Percentiles rank a stretch among this genome's conserved stretches.
Conservation (phyloP, 2,797 vertebrate genomes). For the Sciurus carolinensis region DNA sequence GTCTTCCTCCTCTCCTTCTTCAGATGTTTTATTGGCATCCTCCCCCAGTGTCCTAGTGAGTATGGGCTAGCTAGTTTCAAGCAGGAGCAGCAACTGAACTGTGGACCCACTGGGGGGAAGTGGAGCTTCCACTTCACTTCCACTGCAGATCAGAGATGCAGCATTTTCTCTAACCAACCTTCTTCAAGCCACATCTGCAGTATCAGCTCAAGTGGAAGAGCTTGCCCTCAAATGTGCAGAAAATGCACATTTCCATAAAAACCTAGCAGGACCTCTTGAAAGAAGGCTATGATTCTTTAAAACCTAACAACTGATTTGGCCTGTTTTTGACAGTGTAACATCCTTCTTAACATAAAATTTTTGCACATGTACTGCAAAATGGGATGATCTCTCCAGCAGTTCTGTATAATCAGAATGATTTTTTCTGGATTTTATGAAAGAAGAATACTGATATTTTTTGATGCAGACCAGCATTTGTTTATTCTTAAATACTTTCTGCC, state of each 20-base stretch:
- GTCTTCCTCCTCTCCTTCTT: background rate
- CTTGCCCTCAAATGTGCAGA: slow-evolving; percentile 89
- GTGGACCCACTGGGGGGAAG: slow-evolving; percentile 81
- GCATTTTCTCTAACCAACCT: slow-evolving; percentile 88
- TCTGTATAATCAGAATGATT: too few relatives aligned
- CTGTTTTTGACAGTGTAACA: too few relatives aligned
- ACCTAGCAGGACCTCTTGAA: too few relatives aligned
- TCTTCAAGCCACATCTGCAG: slow-evolving; percentile 88
- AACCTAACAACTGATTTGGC: too few relatives aligned
- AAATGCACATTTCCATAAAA: slow-evolving; percentile 87
- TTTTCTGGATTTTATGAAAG: too few relatives aligned
- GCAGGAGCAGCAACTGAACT: background rate
- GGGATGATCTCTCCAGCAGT: too few relatives aligned
- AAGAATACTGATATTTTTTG: too few relatives aligned
- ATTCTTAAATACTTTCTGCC: too few relatives aligned
- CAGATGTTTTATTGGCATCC: background rate
- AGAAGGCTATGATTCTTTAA: too few relatives aligned
- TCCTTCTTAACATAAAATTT: too few relatives aligned
- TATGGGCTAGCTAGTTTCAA: slow-evolving; percentile 46
- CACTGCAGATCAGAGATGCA: slow-evolving; percentile 88
- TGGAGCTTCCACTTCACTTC: slow-evolving; percentile 73
- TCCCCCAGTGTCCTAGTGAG: slow-evolving; percentile 4
- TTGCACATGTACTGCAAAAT: too few relatives aligned
- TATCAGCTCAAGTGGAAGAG: slow-evolving; percentile 90
- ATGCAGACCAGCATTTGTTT: too few relatives aligned